These are phyloP conservation scores for Phrynocephalus forsythii DNA, from an alignment of 2,797 vertebrate species.

Conservation along the genomic window DNA sequence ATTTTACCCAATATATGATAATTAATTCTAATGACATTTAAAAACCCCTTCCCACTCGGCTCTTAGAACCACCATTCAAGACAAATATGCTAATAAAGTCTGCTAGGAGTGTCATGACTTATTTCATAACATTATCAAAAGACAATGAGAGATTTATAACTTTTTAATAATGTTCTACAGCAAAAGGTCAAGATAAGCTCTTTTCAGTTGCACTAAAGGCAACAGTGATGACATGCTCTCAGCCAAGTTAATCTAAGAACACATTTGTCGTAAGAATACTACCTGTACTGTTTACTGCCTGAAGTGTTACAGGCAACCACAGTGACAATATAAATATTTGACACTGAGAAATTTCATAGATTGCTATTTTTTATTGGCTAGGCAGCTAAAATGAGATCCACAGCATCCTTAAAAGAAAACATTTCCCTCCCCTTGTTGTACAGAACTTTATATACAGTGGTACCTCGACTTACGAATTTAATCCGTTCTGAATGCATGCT, in stretches of 20 bases:
- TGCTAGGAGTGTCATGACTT: conserved; percentile 34
- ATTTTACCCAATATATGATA: conserved; percentile 59
- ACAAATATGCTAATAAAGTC: conserved; percentile 48
- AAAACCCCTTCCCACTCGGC: conserved; percentile 20
- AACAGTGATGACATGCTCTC: conserved; percentile 16
- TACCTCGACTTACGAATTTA: too few relatives aligned
- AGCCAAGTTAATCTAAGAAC: conserved; percentile 19
- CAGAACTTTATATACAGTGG: too few relatives aligned
- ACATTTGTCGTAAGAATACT: background rate
- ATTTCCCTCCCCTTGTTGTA: too few relatives aligned
- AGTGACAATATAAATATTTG: background rate
- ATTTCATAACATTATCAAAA: conserved; percentile 40
- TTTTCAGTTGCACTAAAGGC: background rate
- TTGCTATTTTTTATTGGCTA: background rate
- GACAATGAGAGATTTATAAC: conserved; percentile 15
- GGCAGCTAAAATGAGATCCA: background rate
- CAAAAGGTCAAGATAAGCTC: conserved; percentile 19
- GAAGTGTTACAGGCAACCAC: background rate
- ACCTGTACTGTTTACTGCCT: conserved; percentile 3
- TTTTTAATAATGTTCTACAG: conserved; percentile 29
- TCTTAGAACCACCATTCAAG: conserved; percentile 45
- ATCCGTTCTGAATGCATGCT: too few relatives aligned
- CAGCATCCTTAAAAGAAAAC: background rate
- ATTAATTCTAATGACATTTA: conserved; percentile 67
- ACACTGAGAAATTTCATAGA: background rate